Evolutionary conservation across 1,140 invertebrate species (phyloP).

Genomic region (Papilio helenus): DNA sequence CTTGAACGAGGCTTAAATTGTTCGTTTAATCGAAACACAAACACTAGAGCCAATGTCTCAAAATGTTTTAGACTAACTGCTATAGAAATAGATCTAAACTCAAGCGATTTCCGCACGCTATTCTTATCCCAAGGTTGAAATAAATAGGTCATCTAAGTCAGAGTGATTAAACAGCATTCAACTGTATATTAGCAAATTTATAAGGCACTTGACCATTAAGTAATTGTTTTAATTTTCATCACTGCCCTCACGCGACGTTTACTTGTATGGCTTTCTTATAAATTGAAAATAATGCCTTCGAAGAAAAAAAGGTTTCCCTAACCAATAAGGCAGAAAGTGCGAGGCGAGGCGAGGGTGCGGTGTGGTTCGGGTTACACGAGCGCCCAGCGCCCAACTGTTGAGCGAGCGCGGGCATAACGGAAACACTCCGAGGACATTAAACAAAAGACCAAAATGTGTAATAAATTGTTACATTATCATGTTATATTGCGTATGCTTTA

Average conservation of each 20-base stretch:
- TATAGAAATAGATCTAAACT: background rate
- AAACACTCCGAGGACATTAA: constrained; percentile 21
- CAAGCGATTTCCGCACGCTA: background rate
- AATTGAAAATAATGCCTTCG: constrained; percentile 40
- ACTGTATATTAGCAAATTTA: background rate
- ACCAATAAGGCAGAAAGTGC: constrained; percentile 36
- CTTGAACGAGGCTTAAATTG: background rate
- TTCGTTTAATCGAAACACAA: constrained; percentile 16
- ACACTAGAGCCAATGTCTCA: constrained; percentile 1
- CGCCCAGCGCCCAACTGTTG: constrained; percentile 33
- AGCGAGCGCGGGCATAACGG: constrained; percentile 28
- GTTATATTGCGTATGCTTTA: constrained; percentile 8
- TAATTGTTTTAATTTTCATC: constrained; percentile 33
- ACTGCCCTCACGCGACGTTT: constrained; percentile 7
- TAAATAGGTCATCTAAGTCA: background rate
- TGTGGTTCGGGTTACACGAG: constrained; percentile 4
- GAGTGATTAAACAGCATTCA: background rate
- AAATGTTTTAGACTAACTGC: background rate
- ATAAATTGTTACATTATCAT: constrained; percentile 23
- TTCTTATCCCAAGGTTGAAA: background rate
- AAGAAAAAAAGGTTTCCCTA: constrained; percentile 40
- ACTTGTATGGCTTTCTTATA: constrained; percentile 32
- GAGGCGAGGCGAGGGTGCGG: constrained; percentile 18
- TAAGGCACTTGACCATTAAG: background rate
- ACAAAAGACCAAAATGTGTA: constrained; percentile 6